Percentiles rank a stretch among this genome's conserved stretches.
Conservation (phyloP, 2,797 vertebrate genomes). For the Hypotaenidia okinawae region DNA sequence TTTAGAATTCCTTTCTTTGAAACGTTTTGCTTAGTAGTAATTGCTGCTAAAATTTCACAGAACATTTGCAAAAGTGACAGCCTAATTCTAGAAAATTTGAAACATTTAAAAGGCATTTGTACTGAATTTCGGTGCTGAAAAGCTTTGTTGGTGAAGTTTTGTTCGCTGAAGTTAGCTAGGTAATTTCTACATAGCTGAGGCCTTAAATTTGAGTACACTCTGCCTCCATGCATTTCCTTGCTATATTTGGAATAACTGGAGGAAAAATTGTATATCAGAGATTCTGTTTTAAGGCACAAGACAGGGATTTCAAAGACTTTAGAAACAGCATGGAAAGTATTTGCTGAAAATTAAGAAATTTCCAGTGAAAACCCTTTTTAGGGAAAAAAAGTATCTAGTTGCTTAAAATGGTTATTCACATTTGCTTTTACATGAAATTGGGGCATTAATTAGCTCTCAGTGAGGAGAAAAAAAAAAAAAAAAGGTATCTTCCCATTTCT, state of each 20-base stretch:
- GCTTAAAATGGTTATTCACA: conserved; percentile 59
- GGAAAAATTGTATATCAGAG: conserved; percentile 53
- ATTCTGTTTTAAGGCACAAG: conserved; percentile 72
- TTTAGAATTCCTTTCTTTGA: conserved; percentile 50
- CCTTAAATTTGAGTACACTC: not conserved
- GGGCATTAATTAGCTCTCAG: conserved; percentile 7
- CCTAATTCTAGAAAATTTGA: conserved; percentile 71
- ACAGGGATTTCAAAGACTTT: conserved; percentile 71
- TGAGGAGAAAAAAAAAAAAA: not conserved
- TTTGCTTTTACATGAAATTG: conserved; percentile 22
- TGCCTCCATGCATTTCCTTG: conserved; percentile 15
- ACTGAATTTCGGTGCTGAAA: conserved; percentile 45
- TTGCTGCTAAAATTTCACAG: conserved; percentile 65
- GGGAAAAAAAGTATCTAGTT: not conserved
- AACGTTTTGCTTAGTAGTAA: conserved; percentile 51
- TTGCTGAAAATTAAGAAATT: conserved; percentile 71
- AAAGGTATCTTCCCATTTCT: conserved; percentile 24
- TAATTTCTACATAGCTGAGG: conserved; percentile 47
- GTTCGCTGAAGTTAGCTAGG: conserved; percentile 22
- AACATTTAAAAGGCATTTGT: conserved; percentile 56
- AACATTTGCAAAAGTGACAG: conserved; percentile 65
- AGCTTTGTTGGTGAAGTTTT: conserved; percentile 34
- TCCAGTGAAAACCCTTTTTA: conserved; percentile 55
- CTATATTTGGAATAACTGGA: conserved; percentile 54
- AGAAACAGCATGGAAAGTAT: conserved; percentile 45